phyloP scores from a whole-genome alignment of 1,140 invertebrate species.

The Bemisia tabaci region DNA sequence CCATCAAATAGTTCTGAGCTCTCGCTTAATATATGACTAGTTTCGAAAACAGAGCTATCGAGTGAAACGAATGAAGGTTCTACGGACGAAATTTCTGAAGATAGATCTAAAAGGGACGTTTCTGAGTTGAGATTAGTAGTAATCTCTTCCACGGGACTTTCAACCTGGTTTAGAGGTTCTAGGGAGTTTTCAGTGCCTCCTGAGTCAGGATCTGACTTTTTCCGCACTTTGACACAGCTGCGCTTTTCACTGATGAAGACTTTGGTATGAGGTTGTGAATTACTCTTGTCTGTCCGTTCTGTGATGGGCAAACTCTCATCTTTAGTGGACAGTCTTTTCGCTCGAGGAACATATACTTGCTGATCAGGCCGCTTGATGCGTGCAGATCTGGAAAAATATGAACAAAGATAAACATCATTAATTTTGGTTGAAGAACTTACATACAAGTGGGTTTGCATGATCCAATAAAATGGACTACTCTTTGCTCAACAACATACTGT shows the following conservation, averaged over 20 bases:
- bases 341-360: slow-evolving; percentile 60
- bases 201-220: neutral
- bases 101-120: no score
- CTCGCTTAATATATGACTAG: neutral
- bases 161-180: no score
- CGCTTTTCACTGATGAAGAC: neutral
- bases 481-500: no score
- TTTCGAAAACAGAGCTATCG: neutral
- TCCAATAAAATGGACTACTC: no score
- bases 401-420: no score
- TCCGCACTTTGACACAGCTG: neutral
- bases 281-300: neutral
- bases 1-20: no score
- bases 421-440: no score
- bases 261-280: neutral
- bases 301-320: neutral
- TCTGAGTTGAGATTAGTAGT: no score
- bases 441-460: no score
- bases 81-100: no score
- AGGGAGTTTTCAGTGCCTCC: no score
- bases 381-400: neutral
- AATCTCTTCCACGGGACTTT: no score
- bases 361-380: slow-evolving; percentile 47
- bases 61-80: neutral
- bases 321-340: slow-evolving; percentile 25